Conservation (phyloP, 2,888 invertebrate genomes). For the Eristalis arbustorum region DNA sequence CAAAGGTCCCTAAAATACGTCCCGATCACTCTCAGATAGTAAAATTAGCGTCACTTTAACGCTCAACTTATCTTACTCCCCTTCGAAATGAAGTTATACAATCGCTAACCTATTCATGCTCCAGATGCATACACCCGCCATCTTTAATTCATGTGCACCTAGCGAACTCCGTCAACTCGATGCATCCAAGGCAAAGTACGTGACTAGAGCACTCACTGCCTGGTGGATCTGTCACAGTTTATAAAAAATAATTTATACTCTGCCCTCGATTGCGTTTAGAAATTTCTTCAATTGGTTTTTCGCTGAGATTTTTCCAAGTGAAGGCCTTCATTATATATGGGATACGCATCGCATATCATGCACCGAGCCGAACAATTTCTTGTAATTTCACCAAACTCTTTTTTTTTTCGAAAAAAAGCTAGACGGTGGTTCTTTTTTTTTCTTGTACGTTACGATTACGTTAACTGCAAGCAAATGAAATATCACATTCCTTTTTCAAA, state of each 20-base stretch:
- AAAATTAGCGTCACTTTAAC: neutral
- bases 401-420: neutral
- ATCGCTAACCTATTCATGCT: neutral
- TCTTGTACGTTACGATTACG: constrained; percentile 51
- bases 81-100: neutral
- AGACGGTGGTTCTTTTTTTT: constrained; percentile 15
- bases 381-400: constrained; percentile 52
- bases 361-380: constrained; percentile 28
- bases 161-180: neutral
- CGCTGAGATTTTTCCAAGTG: constrained; percentile 17
- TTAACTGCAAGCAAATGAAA: constrained; percentile 52
- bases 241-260: neutral
- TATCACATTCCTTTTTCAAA: constrained; percentile 24
- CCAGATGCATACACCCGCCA: neutral
- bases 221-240: neutral
- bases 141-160: neutral
- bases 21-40: neutral
- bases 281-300: constrained; percentile 33
- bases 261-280: constrained; percentile 23
- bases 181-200: neutral
- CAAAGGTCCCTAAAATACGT: too few relatives aligned
- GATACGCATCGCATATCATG: constrained; percentile 52
- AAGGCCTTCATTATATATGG: constrained; percentile 48
- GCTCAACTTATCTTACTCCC: too few relatives aligned
- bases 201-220: neutral